phyloP scores from a whole-genome alignment of 2,797 vertebrate genomes.

The Naso thynnoides region DNA sequence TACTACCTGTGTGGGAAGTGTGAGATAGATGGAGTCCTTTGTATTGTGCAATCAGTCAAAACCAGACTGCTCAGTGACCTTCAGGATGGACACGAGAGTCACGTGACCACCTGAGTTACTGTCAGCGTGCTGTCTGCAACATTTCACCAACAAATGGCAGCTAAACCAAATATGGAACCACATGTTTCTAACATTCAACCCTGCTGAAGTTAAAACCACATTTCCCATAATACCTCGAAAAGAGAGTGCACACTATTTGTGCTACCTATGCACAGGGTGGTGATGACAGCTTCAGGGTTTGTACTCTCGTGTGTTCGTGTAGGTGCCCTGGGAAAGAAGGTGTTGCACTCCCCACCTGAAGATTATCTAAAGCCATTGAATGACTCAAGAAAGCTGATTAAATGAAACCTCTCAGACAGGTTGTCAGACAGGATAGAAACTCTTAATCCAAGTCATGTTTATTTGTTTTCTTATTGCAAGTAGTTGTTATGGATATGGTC shows the following conservation, averaged over 20 bases:
- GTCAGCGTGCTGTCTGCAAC: background rate
- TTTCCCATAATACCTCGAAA: conserved; percentile 18
- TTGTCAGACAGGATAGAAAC: conserved; percentile 13
- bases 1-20: background rate
- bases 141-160: background rate
- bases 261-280: background rate
- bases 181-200: background rate
- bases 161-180: background rate
- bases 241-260: background rate
- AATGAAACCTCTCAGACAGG: conserved; percentile 42
- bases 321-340: conserved; percentile 24
- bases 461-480: background rate
- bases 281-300: conserved; percentile 3
- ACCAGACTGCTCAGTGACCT: conserved; percentile 19
- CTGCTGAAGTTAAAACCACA: background rate
- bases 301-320: background rate
- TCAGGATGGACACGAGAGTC: conserved; percentile 7
- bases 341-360: conserved; percentile 50
- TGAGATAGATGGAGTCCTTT: background rate
- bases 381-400: conserved; percentile 74
- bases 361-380: conserved; percentile 70
- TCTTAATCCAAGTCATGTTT: background rate
- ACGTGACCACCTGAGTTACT: conserved; percentile 11
- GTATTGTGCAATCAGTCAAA: conserved; percentile 13
- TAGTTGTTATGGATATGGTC: no score